Evolutionary conservation across 2,797 vertebrate genomes (phyloP), one percentile per base, ranked within the genome.

Genomic region (Salmo trutta): DNA sequence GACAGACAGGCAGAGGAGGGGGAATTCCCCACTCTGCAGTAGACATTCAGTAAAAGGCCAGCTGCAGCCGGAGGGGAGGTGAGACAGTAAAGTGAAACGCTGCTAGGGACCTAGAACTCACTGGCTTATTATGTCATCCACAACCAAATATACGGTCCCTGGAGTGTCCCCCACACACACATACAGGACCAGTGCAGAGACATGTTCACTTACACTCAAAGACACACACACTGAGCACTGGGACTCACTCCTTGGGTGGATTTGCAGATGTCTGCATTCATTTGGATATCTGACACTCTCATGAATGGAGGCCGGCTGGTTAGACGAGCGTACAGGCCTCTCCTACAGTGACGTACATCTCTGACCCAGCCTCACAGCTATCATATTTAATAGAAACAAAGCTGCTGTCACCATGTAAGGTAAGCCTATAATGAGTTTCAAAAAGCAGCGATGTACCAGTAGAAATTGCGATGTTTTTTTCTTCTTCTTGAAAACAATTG

Each of bases 31-130:
- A 89, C 84, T 84, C 86, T 83, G 83, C 85, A 41, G 36, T 41
- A 83, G 87, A 89, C 90, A 88, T 88, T 88, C 87, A 91, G 86
- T 92, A 92, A 92, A 93, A 92, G 87, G 87, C 89, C 92, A 93
- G 91, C 92, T 94, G 93, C 86, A 84, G 15, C 31, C 10, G 66
- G 16, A n/a, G 51, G 10, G 47, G 76, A 36, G 68, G 64, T 47
- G 47, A 41, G 75, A 51, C 75, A 15, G 59, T 52, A 62, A 74
- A 59, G 36, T 31, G 51, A 72, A 19, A 70, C 70, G 36, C 75
- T 17, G 33, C 31, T 31, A 31, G 68, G 31, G 53, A 56, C 19
- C 53, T 6, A 17, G 68, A 15, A 10, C 29, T 59, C 64, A 67
- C 65, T 6, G 65, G 65, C 21, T 67, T 67, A 67, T 67, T 67